These are phyloP conservation scores for Liparis tanakae DNA, from an alignment of 2,797 vertebrate genomes.

Conservation along the genomic window DNA sequence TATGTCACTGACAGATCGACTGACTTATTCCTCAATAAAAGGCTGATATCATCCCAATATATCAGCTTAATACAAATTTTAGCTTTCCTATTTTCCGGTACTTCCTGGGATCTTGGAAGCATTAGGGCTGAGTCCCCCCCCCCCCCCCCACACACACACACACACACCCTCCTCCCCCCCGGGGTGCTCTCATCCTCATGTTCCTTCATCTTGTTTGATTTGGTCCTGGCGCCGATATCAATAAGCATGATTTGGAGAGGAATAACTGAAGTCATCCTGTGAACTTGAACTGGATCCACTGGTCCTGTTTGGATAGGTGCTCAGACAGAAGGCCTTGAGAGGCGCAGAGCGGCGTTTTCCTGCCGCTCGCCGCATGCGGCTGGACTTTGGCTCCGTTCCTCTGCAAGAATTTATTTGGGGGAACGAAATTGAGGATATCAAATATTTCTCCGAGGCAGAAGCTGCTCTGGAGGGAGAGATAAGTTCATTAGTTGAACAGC, in stretches of 20 bases:
- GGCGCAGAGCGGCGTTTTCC: constrained; percentile 50
- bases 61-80: constrained; percentile 16
- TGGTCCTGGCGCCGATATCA: constrained; percentile 69
- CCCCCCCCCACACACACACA: too few species aligned
- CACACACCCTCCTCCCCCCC: too few species aligned
- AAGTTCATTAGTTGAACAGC: background rate
- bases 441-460: constrained; percentile 31
- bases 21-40: constrained; percentile 35
- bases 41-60: constrained; percentile 41
- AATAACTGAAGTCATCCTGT: constrained; percentile 61
- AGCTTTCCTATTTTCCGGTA: constrained; percentile 24
- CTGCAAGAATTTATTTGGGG: constrained; percentile 30
- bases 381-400: constrained; percentile 37
- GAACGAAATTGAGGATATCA: constrained; percentile 32
- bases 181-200: constrained; percentile 47
- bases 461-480: background rate
- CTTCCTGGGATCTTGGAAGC: constrained; percentile 59
- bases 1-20: background rate
- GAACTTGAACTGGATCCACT: constrained; percentile 72
- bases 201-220: constrained; percentile 63
- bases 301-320: constrained; percentile 73
- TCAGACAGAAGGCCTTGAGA: constrained; percentile 55
- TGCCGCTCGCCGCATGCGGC: constrained; percentile 33
- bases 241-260: constrained; percentile 60
- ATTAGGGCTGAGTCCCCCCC: constrained; percentile 34